Base-by-base conservation (phyloP, 2,113 vertebrate genomes). In the Echinops telfairi region DNA sequence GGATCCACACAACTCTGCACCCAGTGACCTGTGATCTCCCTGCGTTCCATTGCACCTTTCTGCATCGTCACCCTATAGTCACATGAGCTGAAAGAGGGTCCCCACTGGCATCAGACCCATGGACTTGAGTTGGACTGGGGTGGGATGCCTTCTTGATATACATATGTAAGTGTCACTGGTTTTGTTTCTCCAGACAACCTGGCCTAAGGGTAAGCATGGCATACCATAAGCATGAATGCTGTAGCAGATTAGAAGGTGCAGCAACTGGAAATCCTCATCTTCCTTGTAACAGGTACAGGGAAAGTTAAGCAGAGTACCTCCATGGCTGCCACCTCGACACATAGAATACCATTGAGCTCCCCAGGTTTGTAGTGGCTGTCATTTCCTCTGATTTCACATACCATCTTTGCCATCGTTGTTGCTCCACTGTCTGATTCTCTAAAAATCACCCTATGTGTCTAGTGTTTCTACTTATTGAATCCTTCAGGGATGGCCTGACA, bases 141-240 rank as follows among this genome's bases (percentile, higher is more conserved):
- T 40, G 40, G 40, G 40, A 40, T 40, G 40, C 7, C 4, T 40
- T 40, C 40, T 40, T 40, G 40, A 40, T 40, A 40, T 3, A 40
- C 40, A 40, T 40, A 40, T 40, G 7, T 40, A 40, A 40, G 40
- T 40, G 40, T 40, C 40, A 3, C 40, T 40, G 40, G 40, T 40
- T 40, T 40, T 40, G 40, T 40, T 40, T 40, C 40, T 40, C 40
- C 4, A 40, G 7, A 40, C 40, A 40, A 40, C 40, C 40, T 7
- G 7, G 40, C 40, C 40, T 40, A 40, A 40, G 19, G n/a, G 19
- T 7, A 1, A 81, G 31, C 8, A 2, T 47, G 7, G 36, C 33
- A 40, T 40, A 40, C 40, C 83, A 64, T 10, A 3, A 14, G 64
- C 27, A 66, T 0, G 3, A 22, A 43, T 0, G 0, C 27, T 15